Conservation (phyloP, 2,888 invertebrate species). For the Monoplex corrugatus region DNA sequence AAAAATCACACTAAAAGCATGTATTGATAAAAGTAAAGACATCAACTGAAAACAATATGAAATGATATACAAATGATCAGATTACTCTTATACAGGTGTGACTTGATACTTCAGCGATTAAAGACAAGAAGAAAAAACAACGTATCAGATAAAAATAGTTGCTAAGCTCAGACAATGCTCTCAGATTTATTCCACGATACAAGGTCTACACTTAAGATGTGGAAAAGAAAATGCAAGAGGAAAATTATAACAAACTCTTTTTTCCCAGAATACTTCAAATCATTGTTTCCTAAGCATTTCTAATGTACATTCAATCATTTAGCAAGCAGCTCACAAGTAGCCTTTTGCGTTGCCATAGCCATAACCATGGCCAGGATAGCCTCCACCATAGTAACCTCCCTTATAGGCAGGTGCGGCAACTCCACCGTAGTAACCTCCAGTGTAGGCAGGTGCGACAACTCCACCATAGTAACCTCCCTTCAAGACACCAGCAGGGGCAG, state of each 20-base stretch:
- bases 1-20: too few species aligned
- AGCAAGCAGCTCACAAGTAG: neutral
- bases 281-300: neutral
- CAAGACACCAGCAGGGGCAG: neutral
- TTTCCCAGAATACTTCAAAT: neutral
- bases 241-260: too few species aligned
- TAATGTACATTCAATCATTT: neutral
- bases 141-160: too few species aligned
- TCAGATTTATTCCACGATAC: neutral
- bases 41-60: too few species aligned
- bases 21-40: too few species aligned
- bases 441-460: neutral
- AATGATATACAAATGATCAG: too few species aligned
- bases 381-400: neutral
- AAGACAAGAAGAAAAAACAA: too few species aligned
- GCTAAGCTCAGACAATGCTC: neutral
- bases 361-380: neutral
- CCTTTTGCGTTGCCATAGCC: neutral
- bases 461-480: conserved; percentile 10
- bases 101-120: too few species aligned
- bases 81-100: too few species aligned
- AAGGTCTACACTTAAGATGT: neutral
- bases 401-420: neutral
- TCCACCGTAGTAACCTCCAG: neutral
- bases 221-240: too few species aligned